Conservation (phyloP, 2,888 invertebrate species). For the Acanthopleura granulata region DNA sequence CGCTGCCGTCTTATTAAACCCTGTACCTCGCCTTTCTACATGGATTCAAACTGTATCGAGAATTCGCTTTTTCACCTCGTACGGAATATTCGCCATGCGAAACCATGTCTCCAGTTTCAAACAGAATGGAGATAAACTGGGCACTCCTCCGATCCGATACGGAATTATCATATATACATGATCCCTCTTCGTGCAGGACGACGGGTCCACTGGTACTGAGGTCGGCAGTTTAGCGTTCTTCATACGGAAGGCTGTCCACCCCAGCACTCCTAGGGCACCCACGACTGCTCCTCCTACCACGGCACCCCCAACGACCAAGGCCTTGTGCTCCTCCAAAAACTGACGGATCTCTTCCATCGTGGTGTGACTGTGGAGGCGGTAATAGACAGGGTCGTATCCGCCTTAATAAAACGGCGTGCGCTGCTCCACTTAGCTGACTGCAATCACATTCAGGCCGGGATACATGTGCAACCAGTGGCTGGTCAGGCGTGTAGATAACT, state of each 20-base stretch:
- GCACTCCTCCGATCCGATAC: neutral
- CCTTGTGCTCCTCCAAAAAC: neutral
- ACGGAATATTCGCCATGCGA: neutral
- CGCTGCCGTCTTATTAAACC: too few relatives aligned
- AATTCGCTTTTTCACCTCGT: neutral
- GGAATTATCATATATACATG: neutral
- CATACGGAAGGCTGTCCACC: neutral
- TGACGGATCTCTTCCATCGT: neutral
- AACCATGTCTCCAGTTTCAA: conserved; percentile 2
- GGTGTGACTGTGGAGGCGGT: too few relatives aligned
- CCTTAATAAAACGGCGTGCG: too few relatives aligned
- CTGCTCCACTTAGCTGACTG: too few relatives aligned
- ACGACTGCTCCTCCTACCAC: neutral
- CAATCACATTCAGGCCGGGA: too few relatives aligned
- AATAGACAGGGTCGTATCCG: too few relatives aligned
- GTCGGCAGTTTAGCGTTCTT: neutral
- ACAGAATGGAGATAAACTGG: neutral
- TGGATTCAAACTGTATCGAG: too few relatives aligned
- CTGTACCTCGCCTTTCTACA: too few relatives aligned
- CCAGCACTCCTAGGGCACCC: neutral
- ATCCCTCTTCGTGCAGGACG: neutral
- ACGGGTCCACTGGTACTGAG: neutral
- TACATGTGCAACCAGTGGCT: too few relatives aligned
- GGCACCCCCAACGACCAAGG: neutral
- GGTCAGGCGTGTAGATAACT: too few relatives aligned